Percentiles rank a stretch among this genome's conserved stretches.
Conservation (phyloP, 2,113 vertebrate genomes). For the Tragelaphus strepsiceros region DNA sequence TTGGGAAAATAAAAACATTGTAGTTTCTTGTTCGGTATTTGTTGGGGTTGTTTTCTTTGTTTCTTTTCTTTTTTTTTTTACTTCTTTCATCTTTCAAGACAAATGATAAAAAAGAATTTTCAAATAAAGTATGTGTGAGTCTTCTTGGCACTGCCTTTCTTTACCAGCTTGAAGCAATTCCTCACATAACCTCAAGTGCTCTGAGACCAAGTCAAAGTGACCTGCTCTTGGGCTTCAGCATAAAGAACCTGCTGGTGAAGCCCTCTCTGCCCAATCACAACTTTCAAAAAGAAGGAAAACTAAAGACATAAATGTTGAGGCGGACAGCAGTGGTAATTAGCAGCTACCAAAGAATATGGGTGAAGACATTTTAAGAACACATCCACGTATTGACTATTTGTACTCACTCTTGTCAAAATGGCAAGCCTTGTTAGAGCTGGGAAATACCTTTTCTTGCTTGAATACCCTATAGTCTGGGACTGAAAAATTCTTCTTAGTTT, state of each 20-base stretch:
- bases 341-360: neutral
- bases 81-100: conserved; percentile 35
- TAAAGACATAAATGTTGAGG: neutral
- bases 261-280: neutral
- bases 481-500: neutral
- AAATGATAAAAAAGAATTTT: conserved; percentile 54
- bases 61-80: neutral
- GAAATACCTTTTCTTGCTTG: neutral
- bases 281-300: conserved; percentile 17
- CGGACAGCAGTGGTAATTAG: neutral
- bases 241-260: neutral
- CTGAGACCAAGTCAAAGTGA: neutral
- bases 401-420: neutral
- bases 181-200: accelerated
- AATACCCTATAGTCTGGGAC: neutral
- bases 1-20: conserved; percentile 24
- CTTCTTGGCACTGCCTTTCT: neutral
- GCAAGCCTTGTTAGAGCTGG: neutral
- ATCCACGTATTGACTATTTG: neutral
- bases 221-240: neutral
- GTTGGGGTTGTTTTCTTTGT: conserved; percentile 1
- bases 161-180: neutral
- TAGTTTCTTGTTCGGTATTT: conserved; percentile 23
- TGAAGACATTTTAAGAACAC: neutral
- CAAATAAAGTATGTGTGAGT: neutral